Percentiles rank a stretch among this genome's conserved stretches.
Conservation (phyloP, 2,888 invertebrate genomes). For the Pyrocoelia pectoralis region DNA sequence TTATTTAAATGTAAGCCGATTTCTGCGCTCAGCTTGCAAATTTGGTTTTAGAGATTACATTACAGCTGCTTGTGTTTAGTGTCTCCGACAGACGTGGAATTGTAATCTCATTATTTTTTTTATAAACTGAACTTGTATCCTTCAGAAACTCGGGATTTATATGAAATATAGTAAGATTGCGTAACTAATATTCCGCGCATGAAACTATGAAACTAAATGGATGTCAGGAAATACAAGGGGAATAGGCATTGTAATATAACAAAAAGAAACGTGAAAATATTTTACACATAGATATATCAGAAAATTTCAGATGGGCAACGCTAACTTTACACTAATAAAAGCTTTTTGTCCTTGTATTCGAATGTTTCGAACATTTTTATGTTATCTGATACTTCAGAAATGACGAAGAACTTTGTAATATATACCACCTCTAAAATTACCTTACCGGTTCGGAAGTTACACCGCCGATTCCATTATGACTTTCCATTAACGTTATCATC, state of each 20-base stretch:
- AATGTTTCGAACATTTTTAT: neutral
- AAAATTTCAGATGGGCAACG: too few relatives aligned
- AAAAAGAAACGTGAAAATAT: too few relatives aligned
- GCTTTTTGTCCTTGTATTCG: too few relatives aligned
- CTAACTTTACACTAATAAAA: too few relatives aligned
- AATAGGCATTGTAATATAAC: too few relatives aligned
- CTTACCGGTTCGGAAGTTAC: conserved; percentile 1
- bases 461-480: conserved; percentile 1
- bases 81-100: conserved; percentile 19
- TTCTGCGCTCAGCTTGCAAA: conserved; percentile 31
- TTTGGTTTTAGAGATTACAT: conserved; percentile 32
- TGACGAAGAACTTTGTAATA: neutral
- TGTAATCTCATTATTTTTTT: conserved; percentile 26
- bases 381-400: neutral
- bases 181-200: too few relatives aligned
- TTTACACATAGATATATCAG: too few relatives aligned
- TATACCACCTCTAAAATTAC: conserved; percentile 1
- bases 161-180: too few relatives aligned
- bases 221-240: too few relatives aligned
- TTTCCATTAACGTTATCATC: conserved; percentile 5
- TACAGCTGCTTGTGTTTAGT: conserved; percentile 28
- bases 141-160: neutral
- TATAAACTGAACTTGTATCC: conserved; percentile 11
- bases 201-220: too few relatives aligned
- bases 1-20: conserved; percentile 37